Percentiles rank a stretch among this genome's conserved stretches.
Evolutionary conservation across 1,140 invertebrate genomes (phyloP).

Genomic region (Metaphire vulgaris): DNA sequence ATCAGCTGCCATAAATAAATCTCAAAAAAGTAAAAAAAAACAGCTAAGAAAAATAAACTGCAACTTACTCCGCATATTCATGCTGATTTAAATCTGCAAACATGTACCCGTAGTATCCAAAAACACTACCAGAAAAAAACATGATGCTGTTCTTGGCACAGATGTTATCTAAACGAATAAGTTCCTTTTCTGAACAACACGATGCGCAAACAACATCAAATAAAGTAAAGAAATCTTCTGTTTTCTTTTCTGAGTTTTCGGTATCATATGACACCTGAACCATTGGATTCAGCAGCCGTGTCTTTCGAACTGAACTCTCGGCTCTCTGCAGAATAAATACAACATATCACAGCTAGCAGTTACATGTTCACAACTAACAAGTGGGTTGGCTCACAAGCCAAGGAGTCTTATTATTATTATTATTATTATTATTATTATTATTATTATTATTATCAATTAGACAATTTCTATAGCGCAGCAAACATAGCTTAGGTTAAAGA

Average conservation of each 20-base stretch:
- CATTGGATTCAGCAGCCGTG: conserved; percentile 83
- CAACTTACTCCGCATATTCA: conserved; percentile 74
- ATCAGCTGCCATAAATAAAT: too few relatives aligned
- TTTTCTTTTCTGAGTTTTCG: conserved; percentile 58
- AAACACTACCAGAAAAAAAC: conserved; percentile 84
- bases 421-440: too few relatives aligned
- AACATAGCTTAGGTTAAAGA: too few relatives aligned
- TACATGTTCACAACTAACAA: too few relatives aligned
- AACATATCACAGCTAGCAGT: too few relatives aligned
- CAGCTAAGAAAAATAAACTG: too few relatives aligned
- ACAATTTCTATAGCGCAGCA: too few relatives aligned
- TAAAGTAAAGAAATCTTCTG: conserved; percentile 63
- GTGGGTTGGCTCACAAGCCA: too few relatives aligned
- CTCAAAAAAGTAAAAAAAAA: too few relatives aligned
- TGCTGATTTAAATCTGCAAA: conserved; percentile 82
- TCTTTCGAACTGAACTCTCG: conserved; percentile 66
- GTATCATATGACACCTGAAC: conserved; percentile 72
- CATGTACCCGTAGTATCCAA: conserved; percentile 85
- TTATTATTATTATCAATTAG: too few relatives aligned
- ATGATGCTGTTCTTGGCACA: conserved; percentile 72
- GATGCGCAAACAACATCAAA: conserved; percentile 82
- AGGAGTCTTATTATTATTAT: too few relatives aligned
- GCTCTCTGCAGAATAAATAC: conserved; percentile 68
- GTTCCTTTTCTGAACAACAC: conserved; percentile 63
- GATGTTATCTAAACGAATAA: conserved; percentile 69